Base-by-base conservation (phyloP, 2,797 vertebrate species). In the Enteromius anoplus region DNA sequence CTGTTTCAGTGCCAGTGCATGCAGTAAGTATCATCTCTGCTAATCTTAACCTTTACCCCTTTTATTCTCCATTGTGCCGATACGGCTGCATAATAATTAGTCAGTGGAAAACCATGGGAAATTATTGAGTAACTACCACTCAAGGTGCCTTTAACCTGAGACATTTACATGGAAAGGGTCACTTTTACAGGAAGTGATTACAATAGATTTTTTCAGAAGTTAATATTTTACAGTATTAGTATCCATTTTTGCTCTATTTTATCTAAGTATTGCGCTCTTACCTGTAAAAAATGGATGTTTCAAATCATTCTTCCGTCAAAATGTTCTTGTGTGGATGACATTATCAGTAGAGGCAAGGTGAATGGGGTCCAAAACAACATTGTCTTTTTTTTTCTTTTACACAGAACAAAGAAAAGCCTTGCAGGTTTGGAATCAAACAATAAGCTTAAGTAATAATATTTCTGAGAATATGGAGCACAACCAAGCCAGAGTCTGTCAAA, bases 401-500 rank as follows among this genome's bases (percentile, higher is more conserved):
- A 17, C 37, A 62, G 37, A 26, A 40, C 19, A 77, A 58, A 26
- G 32, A 60, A 19, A 62, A 47, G 40, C 5, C 8, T 8, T 6
- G 23, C 62, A 7, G 4, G n/a, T 12, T 45, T 21, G 10, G 34
- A 60, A 10, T 0, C 0, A 32, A 64, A 19, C 7, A 65, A 34
- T 19, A 51, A 4, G 29, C 2, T 11, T 53, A 3, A 75, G 5
- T 37, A 75, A 73, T 40, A 53, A 3, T 49, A 19, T 58, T 40
- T 3, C 17, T 42, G 42, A 9, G 49, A 65, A 34, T 26, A 73
- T 62, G 26, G 11, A 79, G 15, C 53, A 83, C 51, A 42, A 64
- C 58, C 42, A 70, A 88, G 85, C 82, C 87, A 88, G 89, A 92
- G 85, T 45, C 26, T 60, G 49, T 60, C 70, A 53, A 71, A 84